Percentiles rank a stretch among this genome's conserved stretches.
These are phyloP conservation scores for Chelmon rostratus DNA, from an alignment of 2,797 vertebrate genomes.

Conservation along the genomic window DNA sequence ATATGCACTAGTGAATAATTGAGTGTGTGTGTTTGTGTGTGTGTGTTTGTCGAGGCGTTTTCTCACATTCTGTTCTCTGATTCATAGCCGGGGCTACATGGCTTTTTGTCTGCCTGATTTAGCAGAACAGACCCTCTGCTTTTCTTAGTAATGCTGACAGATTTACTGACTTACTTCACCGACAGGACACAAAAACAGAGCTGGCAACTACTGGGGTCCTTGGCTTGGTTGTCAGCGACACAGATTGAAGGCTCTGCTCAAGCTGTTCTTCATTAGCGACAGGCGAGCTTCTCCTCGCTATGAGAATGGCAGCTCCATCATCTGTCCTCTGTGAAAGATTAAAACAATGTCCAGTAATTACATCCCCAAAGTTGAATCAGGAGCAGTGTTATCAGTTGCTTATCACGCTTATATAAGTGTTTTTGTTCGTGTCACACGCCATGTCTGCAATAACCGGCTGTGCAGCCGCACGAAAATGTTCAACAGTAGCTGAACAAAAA, in stretches of 20 bases:
- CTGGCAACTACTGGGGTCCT: slow-evolving; percentile 67
- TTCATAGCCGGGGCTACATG: slow-evolving; percentile 62
- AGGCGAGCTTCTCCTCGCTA: slow-evolving; percentile 59
- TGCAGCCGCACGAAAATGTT: slow-evolving; percentile 19
- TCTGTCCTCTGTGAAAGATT: slow-evolving; percentile 50
- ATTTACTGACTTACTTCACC: slow-evolving; percentile 76
- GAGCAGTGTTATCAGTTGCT: slow-evolving; percentile 32
- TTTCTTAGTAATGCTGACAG: slow-evolving; percentile 76
- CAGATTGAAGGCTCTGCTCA: slow-evolving; percentile 78
- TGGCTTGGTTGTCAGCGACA: slow-evolving; percentile 70
- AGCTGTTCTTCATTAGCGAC: slow-evolving; percentile 78
- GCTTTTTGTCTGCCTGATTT: slow-evolving; percentile 76
- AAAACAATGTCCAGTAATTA: slow-evolving; percentile 62
- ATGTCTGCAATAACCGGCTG: background rate
- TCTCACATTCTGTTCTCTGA: slow-evolving; percentile 73
- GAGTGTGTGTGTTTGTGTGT: slow-evolving; percentile 39
- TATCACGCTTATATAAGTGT: slow-evolving; percentile 12
- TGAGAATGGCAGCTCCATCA: slow-evolving; percentile 59
- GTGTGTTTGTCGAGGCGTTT: slow-evolving; percentile 41
- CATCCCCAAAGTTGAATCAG: slow-evolving; percentile 47
- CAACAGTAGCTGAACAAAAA: slow-evolving; percentile 2
- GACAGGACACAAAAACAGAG: slow-evolving; percentile 66
- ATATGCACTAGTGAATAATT: slow-evolving; percentile 49
- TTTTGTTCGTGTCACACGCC: slow-evolving; percentile 14
- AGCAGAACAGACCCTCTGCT: slow-evolving; percentile 69